These are phyloP conservation scores for Proctacanthus coquilletti DNA, from an alignment of 1,140 invertebrate species.

Conservation along the genomic window DNA sequence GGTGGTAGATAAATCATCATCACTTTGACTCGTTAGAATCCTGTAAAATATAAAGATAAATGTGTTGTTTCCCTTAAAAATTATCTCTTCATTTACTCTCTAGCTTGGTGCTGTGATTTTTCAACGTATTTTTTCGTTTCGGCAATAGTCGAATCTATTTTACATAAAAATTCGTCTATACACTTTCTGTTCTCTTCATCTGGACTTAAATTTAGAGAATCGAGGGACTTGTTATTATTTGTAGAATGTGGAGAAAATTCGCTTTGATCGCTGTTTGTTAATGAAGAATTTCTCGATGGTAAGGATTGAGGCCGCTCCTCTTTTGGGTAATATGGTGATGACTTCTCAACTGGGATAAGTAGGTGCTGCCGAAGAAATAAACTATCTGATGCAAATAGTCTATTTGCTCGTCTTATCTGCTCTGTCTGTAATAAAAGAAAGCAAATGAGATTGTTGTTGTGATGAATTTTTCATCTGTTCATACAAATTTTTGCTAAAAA, in stretches of 20 bases:
- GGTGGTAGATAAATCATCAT: conserved; percentile 25
- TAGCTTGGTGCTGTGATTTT: conserved; percentile 49
- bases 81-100: conserved; percentile 48
- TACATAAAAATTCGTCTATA: conserved; percentile 67
- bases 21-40: conserved; percentile 23
- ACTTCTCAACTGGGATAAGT: conserved; percentile 57
- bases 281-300: conserved; percentile 1
- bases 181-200: conserved; percentile 49
- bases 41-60: conserved; percentile 10
- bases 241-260: no score
- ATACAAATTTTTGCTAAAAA: no score
- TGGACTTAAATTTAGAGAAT: conserved; percentile 35
- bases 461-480: no score
- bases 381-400: conserved; percentile 77
- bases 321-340: conserved; percentile 39
- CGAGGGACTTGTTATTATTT: conserved; percentile 29
- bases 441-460: not conserved
- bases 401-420: conserved; percentile 73
- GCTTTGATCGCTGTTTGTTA: no score
- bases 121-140: conserved; percentile 72
- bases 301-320: conserved; percentile 12
- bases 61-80: not conserved
- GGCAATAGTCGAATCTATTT: conserved; percentile 75
- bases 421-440: conserved; percentile 54
- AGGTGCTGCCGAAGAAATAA: conserved; percentile 69